Evolutionary conservation across 30 jellyfish, hydroid and myxozoan genomes (phyloP).

Genomic region (Aurelia sp.): DNA sequence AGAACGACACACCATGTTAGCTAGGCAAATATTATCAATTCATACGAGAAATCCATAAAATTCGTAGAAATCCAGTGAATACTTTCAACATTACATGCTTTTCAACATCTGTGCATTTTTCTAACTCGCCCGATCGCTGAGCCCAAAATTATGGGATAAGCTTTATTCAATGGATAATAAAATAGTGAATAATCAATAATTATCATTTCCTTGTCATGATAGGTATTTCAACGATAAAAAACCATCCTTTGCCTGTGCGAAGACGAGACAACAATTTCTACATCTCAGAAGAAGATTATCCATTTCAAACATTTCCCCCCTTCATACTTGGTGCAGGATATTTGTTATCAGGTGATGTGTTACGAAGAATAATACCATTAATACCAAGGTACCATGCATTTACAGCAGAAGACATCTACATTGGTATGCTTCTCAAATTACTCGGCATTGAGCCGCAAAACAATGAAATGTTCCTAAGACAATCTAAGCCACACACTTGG

Average conservation of each 20-base stretch:
- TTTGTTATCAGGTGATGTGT: constrained; percentile 45
- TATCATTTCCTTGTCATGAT: background rate
- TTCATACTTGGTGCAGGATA: constrained; percentile 35
- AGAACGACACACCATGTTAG: no score
- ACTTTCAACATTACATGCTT: no score
- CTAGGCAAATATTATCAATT: no score
- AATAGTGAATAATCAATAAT: background rate
- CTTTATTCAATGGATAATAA: background rate
- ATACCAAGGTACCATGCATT: constrained; percentile 35
- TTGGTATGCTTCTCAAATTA: constrained; percentile 24
- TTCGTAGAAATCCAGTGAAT: no score
- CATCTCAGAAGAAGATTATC: constrained; percentile 22
- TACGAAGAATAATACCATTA: constrained; percentile 8
- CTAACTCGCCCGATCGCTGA: no score
- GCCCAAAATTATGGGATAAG: no score
- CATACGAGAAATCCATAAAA: no score
- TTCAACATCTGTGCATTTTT: no score
- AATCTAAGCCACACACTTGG: constrained; percentile 39
- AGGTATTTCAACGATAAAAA: constrained; percentile 29
- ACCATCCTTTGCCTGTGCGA: constrained; percentile 28
- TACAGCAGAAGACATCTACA: constrained; percentile 42
- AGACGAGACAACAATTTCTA: background rate
- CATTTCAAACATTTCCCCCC: constrained; percentile 22
- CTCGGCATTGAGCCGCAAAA: constrained; percentile 31
- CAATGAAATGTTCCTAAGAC: constrained; percentile 13